These are phyloP conservation scores for Charina bottae DNA, from an alignment of 2,113 vertebrate genomes.

Conservation along the genomic window DNA sequence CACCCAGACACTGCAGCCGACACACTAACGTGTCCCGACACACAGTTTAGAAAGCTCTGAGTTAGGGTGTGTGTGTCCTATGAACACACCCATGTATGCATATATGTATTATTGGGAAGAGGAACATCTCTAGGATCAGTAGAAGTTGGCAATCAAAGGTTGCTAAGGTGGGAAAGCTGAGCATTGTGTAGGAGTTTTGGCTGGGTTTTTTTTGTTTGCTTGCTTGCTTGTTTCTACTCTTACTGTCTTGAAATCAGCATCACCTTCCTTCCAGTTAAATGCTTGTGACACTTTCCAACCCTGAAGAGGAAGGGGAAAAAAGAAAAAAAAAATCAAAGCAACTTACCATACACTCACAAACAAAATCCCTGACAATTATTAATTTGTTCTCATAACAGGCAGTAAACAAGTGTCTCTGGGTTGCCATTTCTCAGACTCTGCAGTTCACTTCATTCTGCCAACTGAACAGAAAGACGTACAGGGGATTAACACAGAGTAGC, in stretches of 20 bases:
- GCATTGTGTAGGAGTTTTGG: background rate
- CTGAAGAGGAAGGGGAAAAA: background rate
- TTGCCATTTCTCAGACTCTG: background rate
- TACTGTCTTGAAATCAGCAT: background rate
- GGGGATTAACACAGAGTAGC: background rate
- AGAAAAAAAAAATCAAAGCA: background rate
- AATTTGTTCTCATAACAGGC: constrained; percentile 7
- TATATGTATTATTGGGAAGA: background rate
- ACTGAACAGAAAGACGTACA: background rate
- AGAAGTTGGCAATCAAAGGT: background rate
- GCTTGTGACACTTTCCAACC: background rate
- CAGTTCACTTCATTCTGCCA: background rate
- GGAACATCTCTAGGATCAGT: background rate
- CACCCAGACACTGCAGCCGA: too few species aligned
- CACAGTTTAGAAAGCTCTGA: too few species aligned
- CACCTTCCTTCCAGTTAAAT: background rate
- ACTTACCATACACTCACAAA: background rate
- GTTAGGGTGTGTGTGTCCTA: too few species aligned
- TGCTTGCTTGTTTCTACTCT: background rate
- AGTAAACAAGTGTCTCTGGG: background rate
- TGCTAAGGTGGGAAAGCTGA: background rate
- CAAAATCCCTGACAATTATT: background rate
- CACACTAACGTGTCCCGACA: too few species aligned
- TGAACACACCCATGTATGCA: too few species aligned
- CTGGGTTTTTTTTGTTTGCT: background rate